Evolutionary conservation across 1,140 invertebrate genomes (phyloP).

Genomic region (Caenorhabditis latens): DNA sequence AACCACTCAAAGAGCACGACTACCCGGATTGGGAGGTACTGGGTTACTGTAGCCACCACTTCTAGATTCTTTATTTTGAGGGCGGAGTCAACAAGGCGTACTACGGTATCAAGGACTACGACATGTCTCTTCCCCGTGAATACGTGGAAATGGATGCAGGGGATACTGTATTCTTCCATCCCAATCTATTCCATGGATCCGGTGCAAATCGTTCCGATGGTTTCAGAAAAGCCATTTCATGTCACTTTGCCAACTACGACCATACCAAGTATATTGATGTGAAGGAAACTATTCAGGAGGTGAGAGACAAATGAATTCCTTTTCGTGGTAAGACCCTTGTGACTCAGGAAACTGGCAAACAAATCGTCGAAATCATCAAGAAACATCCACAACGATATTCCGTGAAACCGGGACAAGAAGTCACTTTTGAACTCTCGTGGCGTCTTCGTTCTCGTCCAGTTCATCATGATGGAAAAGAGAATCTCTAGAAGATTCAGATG

Average conservation of each 20-base stretch:
- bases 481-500: conserved; percentile 5
- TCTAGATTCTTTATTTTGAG: conserved; percentile 77
- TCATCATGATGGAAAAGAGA: conserved; percentile 43
- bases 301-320: neutral
- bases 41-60: too few relatives aligned
- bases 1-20: conserved; percentile 82
- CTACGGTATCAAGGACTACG: conserved; percentile 84
- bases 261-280: conserved; percentile 81
- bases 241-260: conserved; percentile 85
- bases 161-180: conserved; percentile 92
- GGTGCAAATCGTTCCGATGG: conserved; percentile 84
- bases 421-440: conserved; percentile 51
- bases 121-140: conserved; percentile 80
- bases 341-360: conserved; percentile 19
- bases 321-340: neutral
- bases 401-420: conserved; percentile 8
- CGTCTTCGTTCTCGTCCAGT: conserved; percentile 34
- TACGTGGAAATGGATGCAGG: conserved; percentile 86
- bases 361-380: conserved; percentile 25
- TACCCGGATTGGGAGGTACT: conserved; percentile 84
- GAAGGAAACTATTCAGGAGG: conserved; percentile 16
- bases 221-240: conserved; percentile 84
- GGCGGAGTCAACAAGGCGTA: conserved; percentile 86
- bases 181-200: conserved; percentile 88
- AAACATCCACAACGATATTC: conserved; percentile 25